A percentile compares a stretch with the other conserved stretches of the same genome.
Conservation (phyloP, 37 sponge, comb jelly and placozoan genomes). For the Mnemiopsis leidyi region DNA sequence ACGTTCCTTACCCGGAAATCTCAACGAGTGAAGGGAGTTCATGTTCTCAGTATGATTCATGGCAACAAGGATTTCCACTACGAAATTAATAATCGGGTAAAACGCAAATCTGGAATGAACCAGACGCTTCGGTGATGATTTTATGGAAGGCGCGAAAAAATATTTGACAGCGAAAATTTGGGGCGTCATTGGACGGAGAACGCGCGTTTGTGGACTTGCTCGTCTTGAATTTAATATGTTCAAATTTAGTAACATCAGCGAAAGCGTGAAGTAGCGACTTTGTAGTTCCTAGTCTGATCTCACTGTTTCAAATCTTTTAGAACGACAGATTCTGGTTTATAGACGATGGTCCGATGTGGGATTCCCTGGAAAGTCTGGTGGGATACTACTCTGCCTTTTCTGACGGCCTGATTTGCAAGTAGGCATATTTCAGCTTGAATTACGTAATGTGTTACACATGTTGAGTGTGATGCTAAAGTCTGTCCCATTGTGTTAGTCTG, state of each 20-base stretch:
- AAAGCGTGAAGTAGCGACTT: not conserved
- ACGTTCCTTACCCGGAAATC: slow-evolving; percentile 16
- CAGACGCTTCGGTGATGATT: not conserved
- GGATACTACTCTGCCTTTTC: not conserved
- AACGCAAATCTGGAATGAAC: not conserved
- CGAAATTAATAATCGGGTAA: not conserved
- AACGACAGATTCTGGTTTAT: slow-evolving; percentile 20
- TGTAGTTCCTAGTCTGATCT: not conserved
- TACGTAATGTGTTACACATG: no score
- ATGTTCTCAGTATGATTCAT: not conserved
- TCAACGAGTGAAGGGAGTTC: slow-evolving; percentile 21
- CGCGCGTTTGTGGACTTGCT: not conserved
- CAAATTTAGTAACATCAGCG: no score
- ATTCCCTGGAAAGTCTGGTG: not conserved
- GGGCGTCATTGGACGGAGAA: not conserved
- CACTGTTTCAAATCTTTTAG: not conserved
- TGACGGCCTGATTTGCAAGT: slow-evolving; percentile 18
- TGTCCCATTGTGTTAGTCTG: no score
- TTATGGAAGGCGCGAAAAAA: not conserved
- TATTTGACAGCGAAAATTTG: not conserved
- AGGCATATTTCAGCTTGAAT: not conserved
- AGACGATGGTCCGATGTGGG: slow-evolving; percentile 19
- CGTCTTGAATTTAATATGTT: not conserved
- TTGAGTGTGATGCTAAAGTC: not conserved
- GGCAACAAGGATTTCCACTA: not conserved